phyloP scores from a whole-genome alignment of 2,113 vertebrate genomes.

The Dendrocopos noguchii region DNA sequence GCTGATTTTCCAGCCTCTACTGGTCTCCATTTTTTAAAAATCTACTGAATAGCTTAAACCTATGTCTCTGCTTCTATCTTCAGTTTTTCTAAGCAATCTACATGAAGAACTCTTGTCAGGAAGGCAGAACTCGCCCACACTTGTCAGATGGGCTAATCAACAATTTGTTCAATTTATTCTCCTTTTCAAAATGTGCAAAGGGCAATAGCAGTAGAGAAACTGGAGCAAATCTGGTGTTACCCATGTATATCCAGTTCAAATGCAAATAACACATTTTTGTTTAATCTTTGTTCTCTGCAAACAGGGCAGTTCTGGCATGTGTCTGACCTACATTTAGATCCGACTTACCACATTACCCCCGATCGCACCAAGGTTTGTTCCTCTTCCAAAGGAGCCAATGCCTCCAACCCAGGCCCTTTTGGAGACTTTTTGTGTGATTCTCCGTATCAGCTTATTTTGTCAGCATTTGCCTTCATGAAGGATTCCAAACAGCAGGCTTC shows the following conservation, averaged over 20 bases:
- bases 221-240: neutral
- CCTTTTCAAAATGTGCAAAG: neutral
- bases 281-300: conserved; percentile 55
- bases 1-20: neutral
- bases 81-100: neutral
- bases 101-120: neutral
- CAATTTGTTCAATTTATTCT: neutral
- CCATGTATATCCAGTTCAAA: neutral
- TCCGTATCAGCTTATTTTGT: conserved; percentile 91
- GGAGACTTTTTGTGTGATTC: conserved; percentile 95
- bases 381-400: conserved; percentile 90
- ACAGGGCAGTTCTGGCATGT: conserved; percentile 95
- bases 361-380: conserved; percentile 91
- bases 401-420: conserved; percentile 84
- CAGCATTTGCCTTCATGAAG: conserved; percentile 89
- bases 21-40: neutral
- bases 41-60: neutral
- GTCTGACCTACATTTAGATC: conserved; percentile 95
- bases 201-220: neutral
- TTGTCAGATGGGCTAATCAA: neutral
- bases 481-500: conserved; percentile 78
- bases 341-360: conserved; percentile 85
- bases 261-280: conserved; percentile 28
- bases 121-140: neutral
- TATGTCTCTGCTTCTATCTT: neutral